These are phyloP conservation scores for Holocentrus rufus DNA, from an alignment of 2,797 vertebrate species.

Conservation along the genomic window DNA sequence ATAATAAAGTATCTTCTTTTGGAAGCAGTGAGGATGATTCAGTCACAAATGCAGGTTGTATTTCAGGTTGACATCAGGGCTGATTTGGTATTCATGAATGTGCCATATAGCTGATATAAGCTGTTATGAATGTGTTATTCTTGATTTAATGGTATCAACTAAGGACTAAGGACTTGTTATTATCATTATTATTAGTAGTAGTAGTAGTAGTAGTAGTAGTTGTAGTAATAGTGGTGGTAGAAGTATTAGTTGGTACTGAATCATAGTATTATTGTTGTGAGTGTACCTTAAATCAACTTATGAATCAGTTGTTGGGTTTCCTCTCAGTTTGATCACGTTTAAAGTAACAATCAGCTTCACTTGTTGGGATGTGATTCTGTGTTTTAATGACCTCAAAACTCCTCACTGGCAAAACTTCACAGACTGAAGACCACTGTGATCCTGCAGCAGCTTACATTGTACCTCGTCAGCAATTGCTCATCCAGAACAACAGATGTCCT, in stretches of 20 bases:
- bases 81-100: no score
- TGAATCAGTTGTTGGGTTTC: neutral
- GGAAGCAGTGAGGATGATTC: no score
- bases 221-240: no score
- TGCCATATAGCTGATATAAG: no score
- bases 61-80: no score
- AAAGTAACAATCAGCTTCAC: conserved; percentile 16
- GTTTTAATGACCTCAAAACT: conserved; percentile 43
- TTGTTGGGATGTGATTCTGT: conserved; percentile 27
- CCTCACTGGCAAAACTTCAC: conserved; percentile 49
- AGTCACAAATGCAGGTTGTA: no score
- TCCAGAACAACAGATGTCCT: conserved; percentile 63
- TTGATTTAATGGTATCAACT: no score
- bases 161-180: no score
- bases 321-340: conserved; percentile 15
- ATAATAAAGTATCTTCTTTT: no score
- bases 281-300: neutral
- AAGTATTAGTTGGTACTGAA: neutral
- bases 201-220: no score
- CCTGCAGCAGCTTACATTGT: conserved; percentile 58
- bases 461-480: conserved; percentile 64
- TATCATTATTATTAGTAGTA: no score
- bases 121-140: no score
- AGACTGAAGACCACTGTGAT: conserved; percentile 49
- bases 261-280: neutral